phyloP scores from a whole-genome alignment of 2,888 invertebrate genomes.

The Achlya flavicornis region DNA sequence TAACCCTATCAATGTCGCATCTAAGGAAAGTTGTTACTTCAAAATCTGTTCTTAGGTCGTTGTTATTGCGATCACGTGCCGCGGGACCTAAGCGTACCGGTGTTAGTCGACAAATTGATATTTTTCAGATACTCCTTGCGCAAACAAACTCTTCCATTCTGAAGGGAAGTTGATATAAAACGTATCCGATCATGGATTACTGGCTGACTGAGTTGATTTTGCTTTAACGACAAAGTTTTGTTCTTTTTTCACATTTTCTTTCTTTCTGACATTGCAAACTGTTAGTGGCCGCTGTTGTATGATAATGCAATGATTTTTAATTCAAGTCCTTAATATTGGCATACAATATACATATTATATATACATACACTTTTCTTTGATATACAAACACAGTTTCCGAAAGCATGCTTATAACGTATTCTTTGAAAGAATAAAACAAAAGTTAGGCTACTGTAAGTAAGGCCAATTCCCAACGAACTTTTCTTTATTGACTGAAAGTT shows the following conservation, averaged over 20 bases:
- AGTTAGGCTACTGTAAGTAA: background rate
- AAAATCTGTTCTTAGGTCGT: slow-evolving; percentile 51
- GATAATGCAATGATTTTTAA: background rate
- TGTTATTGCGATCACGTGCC: slow-evolving; percentile 62
- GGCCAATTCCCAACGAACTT: background rate
- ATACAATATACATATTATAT: too few relatives aligned
- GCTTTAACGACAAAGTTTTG: slow-evolving; percentile 6
- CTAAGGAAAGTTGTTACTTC: slow-evolving; percentile 48
- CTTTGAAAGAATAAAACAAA: background rate
- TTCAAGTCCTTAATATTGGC: too few relatives aligned
- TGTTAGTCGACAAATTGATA: slow-evolving; percentile 75
- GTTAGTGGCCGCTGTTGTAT: too few relatives aligned
- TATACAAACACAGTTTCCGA: too few relatives aligned
- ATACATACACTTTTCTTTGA: too few relatives aligned
- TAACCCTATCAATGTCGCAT: slow-evolving; percentile 50
- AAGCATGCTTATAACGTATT: background rate
- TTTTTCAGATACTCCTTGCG: slow-evolving; percentile 63
- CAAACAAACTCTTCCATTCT: slow-evolving; percentile 50
- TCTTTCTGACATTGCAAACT: too few relatives aligned
- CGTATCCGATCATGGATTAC: slow-evolving; percentile 16
- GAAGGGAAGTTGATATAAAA: slow-evolving; percentile 27
- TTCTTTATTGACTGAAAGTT: background rate
- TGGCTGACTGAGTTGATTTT: background rate
- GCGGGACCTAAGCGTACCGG: slow-evolving; percentile 54
- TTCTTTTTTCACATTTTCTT: background rate